Percentiles rank a stretch among this genome's conserved stretches.
These are phyloP conservation scores for Chymomyza fuscimana DNA, from an alignment of 2,888 invertebrate species.

Conservation along the genomic window DNA sequence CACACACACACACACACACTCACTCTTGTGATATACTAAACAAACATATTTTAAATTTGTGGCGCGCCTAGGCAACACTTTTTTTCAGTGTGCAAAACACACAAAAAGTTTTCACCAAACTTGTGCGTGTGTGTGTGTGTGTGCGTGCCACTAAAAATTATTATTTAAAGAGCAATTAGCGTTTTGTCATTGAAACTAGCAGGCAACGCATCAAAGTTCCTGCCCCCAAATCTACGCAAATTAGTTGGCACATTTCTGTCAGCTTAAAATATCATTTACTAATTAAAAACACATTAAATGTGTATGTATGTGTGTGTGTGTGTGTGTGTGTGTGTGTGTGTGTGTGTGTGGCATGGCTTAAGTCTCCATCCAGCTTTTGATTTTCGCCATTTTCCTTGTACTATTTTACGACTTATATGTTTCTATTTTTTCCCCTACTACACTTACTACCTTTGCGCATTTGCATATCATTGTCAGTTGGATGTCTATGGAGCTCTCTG, in stretches of 20 bases:
- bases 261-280: conserved; percentile 18
- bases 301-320: neutral
- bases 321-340: neutral
- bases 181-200: neutral
- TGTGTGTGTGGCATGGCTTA: neutral
- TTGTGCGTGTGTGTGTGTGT: neutral
- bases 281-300: conserved; percentile 44
- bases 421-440: conserved; percentile 25
- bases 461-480: conserved; percentile 57
- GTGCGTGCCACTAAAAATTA: conserved; percentile 6
- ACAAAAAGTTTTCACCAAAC: neutral
- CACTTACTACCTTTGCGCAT: conserved; percentile 24
- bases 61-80: neutral
- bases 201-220: neutral
- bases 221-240: neutral
- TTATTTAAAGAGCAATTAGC: conserved; percentile 7
- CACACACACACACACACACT: neutral
- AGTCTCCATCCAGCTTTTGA: neutral
- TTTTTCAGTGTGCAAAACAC: neutral
- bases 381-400: neutral
- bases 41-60: neutral
- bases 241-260: neutral
- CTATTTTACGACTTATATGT: conserved; percentile 3
- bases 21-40: neutral
- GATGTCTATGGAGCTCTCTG: neutral